A percentile compares a stretch with the other conserved stretches of the same genome.
These are phyloP conservation scores for Meta bourneti DNA, from an alignment of 2,888 invertebrate genomes.

Conservation along the genomic window DNA sequence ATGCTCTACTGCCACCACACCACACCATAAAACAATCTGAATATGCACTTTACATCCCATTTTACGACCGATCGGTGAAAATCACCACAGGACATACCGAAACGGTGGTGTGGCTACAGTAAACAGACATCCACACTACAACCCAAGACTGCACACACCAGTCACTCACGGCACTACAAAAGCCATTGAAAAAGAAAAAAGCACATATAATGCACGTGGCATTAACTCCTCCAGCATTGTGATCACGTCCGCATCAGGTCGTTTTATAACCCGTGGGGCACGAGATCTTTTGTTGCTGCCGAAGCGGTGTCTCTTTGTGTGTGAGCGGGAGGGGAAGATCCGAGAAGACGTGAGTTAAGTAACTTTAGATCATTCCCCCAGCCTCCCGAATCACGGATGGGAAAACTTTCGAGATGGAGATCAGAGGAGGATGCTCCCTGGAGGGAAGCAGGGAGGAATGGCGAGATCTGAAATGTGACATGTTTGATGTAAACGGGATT, in stretches of 20 bases:
- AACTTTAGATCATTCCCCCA: conserved; percentile 56
- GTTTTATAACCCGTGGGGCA: conserved; percentile 65
- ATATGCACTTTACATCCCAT: too few relatives aligned
- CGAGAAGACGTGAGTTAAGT: conserved; percentile 51
- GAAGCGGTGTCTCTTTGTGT: conserved; percentile 36
- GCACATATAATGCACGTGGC: neutral
- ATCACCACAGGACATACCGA: neutral
- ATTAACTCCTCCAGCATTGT: conserved; percentile 40
- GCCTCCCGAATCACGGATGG: conserved; percentile 33
- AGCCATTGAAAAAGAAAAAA: neutral
- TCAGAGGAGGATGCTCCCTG: conserved; percentile 4
- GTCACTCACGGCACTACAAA: neutral
- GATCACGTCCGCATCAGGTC: conserved; percentile 47
- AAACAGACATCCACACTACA: neutral
- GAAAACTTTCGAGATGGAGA: conserved; percentile 47
- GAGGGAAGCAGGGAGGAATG: neutral
- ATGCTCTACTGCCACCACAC: too few relatives aligned
- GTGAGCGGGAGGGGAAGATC: conserved; percentile 8
- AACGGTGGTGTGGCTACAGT: neutral
- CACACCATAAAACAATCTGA: too few relatives aligned
- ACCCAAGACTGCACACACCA: neutral
- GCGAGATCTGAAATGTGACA: conserved; percentile 38
- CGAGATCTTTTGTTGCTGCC: conserved; percentile 51
- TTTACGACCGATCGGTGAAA: too few relatives aligned
- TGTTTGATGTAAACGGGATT: conserved; percentile 50